These are phyloP conservation scores for Chaetops frenatus DNA, from an alignment of 2,113 vertebrate genomes.

Conservation along the genomic window DNA sequence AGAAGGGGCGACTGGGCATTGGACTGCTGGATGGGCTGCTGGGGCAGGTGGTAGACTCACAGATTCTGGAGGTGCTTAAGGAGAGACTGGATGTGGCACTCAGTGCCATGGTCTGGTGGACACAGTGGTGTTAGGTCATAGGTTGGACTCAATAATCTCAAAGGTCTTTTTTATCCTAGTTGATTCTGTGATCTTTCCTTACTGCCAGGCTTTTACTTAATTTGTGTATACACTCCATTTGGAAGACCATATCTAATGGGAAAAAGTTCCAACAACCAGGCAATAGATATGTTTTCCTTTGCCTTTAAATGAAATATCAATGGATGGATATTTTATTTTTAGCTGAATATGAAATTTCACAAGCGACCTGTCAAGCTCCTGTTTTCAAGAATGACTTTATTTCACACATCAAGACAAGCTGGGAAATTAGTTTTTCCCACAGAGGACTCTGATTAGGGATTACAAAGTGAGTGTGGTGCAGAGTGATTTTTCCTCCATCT, in stretches of 20 bases:
- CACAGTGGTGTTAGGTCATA: background rate
- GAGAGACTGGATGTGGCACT: background rate
- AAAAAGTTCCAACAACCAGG: background rate
- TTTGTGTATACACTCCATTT: background rate
- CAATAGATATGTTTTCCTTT: slow-evolving; percentile 48
- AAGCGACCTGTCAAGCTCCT: slow-evolving; percentile 52
- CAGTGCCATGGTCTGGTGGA: background rate
- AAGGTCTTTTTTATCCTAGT: background rate
- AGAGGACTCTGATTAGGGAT: slow-evolving; percentile 62
- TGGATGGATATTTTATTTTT: slow-evolving; percentile 70
- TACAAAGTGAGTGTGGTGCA: slow-evolving; percentile 8
- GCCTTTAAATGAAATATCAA: slow-evolving; percentile 72
- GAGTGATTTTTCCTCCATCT: slow-evolving; percentile 54
- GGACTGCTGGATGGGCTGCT: no score
- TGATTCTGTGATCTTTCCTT: background rate
- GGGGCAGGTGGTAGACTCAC: background rate
- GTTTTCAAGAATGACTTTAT: slow-evolving; percentile 70
- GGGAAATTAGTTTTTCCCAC: slow-evolving; percentile 72
- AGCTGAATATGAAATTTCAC: slow-evolving; percentile 67
- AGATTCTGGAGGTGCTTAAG: background rate
- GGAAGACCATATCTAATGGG: background rate
- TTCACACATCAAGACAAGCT: slow-evolving; percentile 65
- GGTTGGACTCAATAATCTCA: background rate
- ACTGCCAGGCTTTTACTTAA: background rate
- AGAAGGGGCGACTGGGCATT: background rate